These are phyloP conservation scores for Ibidorhyncha struthersii DNA, from an alignment of 2,113 vertebrate genomes.

Conservation along the genomic window DNA sequence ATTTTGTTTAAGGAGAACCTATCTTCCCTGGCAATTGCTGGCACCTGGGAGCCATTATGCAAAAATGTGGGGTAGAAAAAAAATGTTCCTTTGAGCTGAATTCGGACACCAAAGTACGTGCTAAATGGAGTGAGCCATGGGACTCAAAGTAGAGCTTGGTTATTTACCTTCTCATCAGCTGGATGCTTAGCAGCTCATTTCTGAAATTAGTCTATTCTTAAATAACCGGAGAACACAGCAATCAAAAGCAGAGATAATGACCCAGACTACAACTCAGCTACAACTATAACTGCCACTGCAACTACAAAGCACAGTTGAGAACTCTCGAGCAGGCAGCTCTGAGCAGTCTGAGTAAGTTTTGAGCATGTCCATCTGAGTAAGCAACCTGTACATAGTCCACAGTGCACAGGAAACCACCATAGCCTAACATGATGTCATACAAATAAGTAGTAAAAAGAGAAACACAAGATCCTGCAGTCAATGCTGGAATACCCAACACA, in stretches of 20 bases:
- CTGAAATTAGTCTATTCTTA: not conserved
- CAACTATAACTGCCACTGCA: not conserved
- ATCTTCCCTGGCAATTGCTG: not conserved
- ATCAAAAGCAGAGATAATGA: not conserved
- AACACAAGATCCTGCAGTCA: not conserved
- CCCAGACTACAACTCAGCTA: not conserved
- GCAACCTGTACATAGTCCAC: not conserved
- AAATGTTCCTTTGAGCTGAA: not conserved
- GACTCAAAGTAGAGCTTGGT: not conserved
- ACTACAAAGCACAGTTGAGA: not conserved
- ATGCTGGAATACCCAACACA: not conserved
- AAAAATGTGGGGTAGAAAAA: not conserved
- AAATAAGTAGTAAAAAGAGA: not conserved
- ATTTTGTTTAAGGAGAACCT: not conserved
- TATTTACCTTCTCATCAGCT: not conserved
- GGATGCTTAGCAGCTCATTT: not conserved
- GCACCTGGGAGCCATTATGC: not conserved
- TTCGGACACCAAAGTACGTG: not conserved
- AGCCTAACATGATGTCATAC: not conserved
- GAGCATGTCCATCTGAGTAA: not conserved
- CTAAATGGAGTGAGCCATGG: not conserved
- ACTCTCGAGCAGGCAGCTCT: not conserved
- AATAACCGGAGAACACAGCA: not conserved
- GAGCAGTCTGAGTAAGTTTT: not conserved
- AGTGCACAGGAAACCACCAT: not conserved